A percentile compares a stretch with the other conserved stretches of the same genome.
Conservation (phyloP, 2,888 invertebrate species). For the Mechanitis messenoides region DNA sequence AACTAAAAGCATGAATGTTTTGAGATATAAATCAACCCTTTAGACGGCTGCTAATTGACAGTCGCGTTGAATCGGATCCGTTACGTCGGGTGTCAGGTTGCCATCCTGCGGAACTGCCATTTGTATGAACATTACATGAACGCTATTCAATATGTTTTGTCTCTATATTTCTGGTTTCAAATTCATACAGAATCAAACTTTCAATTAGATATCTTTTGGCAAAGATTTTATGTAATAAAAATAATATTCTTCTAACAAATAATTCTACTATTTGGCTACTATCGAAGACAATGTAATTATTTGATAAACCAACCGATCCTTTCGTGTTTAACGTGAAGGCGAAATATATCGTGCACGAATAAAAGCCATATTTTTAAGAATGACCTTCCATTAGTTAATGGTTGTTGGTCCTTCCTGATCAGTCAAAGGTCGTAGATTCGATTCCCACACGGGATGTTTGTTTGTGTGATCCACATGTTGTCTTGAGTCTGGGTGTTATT, state of each 20-base stretch:
- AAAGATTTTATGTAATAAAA: neutral
- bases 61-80: conserved; percentile 31
- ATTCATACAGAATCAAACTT: neutral
- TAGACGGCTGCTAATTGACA: conserved; percentile 29
- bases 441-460: too few relatives aligned
- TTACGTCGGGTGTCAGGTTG: conserved; percentile 35
- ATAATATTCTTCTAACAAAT: neutral
- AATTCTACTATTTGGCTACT: too few relatives aligned
- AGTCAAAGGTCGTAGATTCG: too few relatives aligned
- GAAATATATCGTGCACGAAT: too few relatives aligned
- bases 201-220: neutral
- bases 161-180: conserved; percentile 1
- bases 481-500: too few relatives aligned
- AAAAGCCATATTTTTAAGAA: too few relatives aligned
- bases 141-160: conserved; percentile 23
- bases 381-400: too few relatives aligned
- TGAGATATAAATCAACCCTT: conserved; percentile 27
- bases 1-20: neutral
- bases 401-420: too few relatives aligned
- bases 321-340: too few relatives aligned
- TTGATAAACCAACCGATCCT: too few relatives aligned
- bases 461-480: too few relatives aligned
- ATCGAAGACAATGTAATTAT: too few relatives aligned
- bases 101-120: conserved; percentile 41
- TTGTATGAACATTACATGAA: conserved; percentile 30